phyloP scores from a whole-genome alignment of 2,113 vertebrate genomes.

The Hypocryptadius cinnamomeus region DNA sequence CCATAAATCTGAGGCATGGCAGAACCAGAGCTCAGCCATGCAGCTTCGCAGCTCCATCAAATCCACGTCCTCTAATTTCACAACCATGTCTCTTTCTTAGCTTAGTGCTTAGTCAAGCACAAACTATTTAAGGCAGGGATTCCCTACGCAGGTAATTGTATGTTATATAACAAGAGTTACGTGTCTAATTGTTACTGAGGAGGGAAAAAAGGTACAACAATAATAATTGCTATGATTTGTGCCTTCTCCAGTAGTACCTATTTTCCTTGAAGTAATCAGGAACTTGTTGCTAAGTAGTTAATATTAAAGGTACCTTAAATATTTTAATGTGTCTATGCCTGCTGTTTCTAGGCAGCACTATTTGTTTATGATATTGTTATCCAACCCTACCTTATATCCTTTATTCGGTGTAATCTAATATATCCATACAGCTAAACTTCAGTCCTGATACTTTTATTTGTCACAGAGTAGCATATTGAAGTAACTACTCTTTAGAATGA shows the following conservation, averaged over 20 bases:
- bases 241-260: not conserved
- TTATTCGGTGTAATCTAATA: slow-evolving; percentile 17
- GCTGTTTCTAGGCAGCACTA: slow-evolving; percentile 48
- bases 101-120: not conserved
- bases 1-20: not conserved
- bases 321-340: slow-evolving; percentile 43
- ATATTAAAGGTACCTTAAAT: slow-evolving; percentile 44
- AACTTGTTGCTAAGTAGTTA: slow-evolving; percentile 35
- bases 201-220: not conserved
- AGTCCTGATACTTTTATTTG: not conserved
- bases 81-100: not conserved
- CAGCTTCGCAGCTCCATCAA: not conserved
- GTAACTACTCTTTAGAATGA: not conserved
- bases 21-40: not conserved
- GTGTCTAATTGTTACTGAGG: not conserved
- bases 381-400: slow-evolving; percentile 13
- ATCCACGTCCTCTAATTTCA: not conserved
- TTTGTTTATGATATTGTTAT: slow-evolving; percentile 52
- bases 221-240: not conserved
- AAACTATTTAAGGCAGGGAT: slow-evolving; percentile 21
- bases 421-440: not conserved
- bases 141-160: not conserved
- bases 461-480: not conserved
- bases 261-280: slow-evolving; percentile 38
- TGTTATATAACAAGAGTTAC: not conserved